A percentile compares a stretch with the other conserved stretches of the same genome.
Conservation (phyloP, 2,888 invertebrate genomes). For the Encarsia formosa region DNA sequence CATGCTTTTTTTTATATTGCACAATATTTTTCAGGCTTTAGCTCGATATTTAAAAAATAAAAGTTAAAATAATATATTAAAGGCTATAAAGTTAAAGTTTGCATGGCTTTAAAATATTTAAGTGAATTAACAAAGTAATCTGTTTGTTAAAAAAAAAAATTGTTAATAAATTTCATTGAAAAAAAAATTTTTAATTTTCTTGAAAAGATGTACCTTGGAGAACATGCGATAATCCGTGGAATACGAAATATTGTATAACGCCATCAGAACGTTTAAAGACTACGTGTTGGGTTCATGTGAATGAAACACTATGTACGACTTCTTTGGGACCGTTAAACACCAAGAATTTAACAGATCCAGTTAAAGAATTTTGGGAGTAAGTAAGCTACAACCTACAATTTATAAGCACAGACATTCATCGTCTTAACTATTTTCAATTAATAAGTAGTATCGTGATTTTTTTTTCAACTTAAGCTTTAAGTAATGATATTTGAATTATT, state of each 20-base stretch:
- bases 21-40: neutral
- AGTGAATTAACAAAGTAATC: too few species aligned
- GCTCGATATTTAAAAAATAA: neutral
- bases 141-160: too few species aligned
- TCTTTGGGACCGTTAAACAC: conserved; percentile 67
- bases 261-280: conserved; percentile 75
- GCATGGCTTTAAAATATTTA: too few species aligned
- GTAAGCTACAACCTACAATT: conserved; percentile 43
- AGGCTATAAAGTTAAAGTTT: too few species aligned
- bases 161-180: too few species aligned
- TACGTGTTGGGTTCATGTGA: conserved; percentile 64
- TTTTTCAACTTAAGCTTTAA: too few species aligned
- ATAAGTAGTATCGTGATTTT: too few species aligned
- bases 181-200: too few species aligned
- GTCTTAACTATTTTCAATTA: neutral
- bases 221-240: conserved; percentile 91
- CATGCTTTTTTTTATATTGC: neutral
- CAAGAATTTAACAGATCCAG: conserved; percentile 77
- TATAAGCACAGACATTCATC: neutral
- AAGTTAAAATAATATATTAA: too few species aligned
- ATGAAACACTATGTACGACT: conserved; percentile 57
- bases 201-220: conserved; percentile 91
- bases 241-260: conserved; percentile 83
- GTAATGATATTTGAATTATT: too few species aligned
- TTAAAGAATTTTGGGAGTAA: conserved; percentile 99